Evolutionary conservation across 2,888 invertebrate species (phyloP), one percentile per base, ranked within the genome.

Genomic region (Lasioglossum calceatum): DNA sequence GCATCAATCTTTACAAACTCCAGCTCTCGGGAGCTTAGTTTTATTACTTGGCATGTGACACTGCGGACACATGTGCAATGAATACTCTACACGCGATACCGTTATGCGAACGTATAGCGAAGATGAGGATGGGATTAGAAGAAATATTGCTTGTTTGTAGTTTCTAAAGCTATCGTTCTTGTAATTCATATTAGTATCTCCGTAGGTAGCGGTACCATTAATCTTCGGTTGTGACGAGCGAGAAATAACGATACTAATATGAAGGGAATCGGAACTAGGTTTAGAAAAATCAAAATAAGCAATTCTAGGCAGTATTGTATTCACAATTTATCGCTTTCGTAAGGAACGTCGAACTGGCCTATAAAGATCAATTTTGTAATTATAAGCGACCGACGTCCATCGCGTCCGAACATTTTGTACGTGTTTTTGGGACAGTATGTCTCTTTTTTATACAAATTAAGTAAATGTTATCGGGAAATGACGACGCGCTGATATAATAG

Each of bases 231-330:
- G 12, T 47, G 27, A 47, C 10, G 19, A 50, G 14, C 19, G 19
- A 23, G 19, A 47, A 73, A 73, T 73, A 73, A 27, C n/a, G 42
- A 73, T 73, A 73, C 73, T 73, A 32, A 73, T 73, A 73, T 47
- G 47, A 73, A 73, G n/a, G 2, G 4, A 50, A 47, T 32, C 27
- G 32, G 27, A 47, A 50, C 27, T 72, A 47, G 27, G 73, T 47
- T 42, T 73, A 47, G 67, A 50, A 44, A 72, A 72, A 10, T 32
- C 44, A 32, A 32, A 32, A 47, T 73, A 50, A 73, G 47, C 27
- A 73, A 73, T 32, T 73, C 27, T 32, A 32, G 47, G 73, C 47
- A 72, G 27, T 44, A 47, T 47, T 27, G 19, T 73, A 47, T 32
- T 72, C 10, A 70, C 67, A 36, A 32, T 16, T 64, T 32, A 32